Evolutionary conservation across 1,140 invertebrate genomes (phyloP).

Genomic region (Anagrus nilaparvatae): DNA sequence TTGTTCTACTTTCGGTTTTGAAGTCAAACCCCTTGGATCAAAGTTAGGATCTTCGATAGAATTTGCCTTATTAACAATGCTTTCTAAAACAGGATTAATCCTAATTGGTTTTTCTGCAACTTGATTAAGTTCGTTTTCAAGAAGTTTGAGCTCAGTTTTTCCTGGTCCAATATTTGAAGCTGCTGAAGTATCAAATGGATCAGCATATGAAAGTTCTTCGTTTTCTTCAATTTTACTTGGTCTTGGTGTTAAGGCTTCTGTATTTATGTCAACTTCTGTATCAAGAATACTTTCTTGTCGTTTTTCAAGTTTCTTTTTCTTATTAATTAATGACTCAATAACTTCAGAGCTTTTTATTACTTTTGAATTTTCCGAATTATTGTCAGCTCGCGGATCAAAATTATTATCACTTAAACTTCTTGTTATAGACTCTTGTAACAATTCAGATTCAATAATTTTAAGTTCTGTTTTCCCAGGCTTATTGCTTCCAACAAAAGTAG

Average conservation of each 20-base stretch:
- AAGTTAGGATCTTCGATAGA: conserved; percentile 31
- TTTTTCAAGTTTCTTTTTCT: conserved; percentile 7
- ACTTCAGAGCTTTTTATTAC: conserved; percentile 6
- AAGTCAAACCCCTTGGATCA: conserved; percentile 32
- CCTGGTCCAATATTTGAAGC: conserved; percentile 63
- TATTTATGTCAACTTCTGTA: conserved; percentile 51
- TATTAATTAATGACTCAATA: conserved; percentile 7
- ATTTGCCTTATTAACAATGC: conserved; percentile 16
- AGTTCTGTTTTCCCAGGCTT: conserved; percentile 63
- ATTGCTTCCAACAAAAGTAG: conserved; percentile 60
- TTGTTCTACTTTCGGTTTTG: conserved; percentile 23
- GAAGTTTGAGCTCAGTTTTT: conserved; percentile 62
- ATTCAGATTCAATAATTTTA: conserved; percentile 60
- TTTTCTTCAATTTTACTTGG: conserved; percentile 30
- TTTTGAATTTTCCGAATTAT: too few relatives aligned
- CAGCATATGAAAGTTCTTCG: conserved; percentile 37
- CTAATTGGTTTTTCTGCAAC: conserved; percentile 23
- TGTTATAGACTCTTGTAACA: conserved; percentile 34
- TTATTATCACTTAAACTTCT: conserved; percentile 48
- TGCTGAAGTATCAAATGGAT: conserved; percentile 75
- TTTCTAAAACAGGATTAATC: conserved; percentile 20
- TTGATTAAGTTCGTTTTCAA: conserved; percentile 60
- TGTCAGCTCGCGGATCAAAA: conserved; percentile 45
- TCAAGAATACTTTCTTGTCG: conserved; percentile 38
- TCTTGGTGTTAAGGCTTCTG: conserved; percentile 54